Conservation (phyloP, 2,888 invertebrate species). For the Euspilapteryx auroguttella region DNA sequence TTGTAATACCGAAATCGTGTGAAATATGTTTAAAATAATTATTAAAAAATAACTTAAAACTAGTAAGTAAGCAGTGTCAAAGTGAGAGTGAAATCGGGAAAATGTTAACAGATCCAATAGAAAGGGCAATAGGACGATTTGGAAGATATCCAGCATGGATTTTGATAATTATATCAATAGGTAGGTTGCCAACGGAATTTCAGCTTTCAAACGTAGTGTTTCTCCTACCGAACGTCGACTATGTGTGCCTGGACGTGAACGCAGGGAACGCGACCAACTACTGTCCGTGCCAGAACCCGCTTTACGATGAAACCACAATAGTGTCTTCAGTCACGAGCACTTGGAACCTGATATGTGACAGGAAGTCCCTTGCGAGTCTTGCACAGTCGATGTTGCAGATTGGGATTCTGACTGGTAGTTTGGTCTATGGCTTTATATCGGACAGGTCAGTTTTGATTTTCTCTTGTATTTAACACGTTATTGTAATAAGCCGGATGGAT, state of each 20-base stretch:
- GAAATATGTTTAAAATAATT: no score
- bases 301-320: slow-evolving; percentile 55
- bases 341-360: slow-evolving; percentile 64
- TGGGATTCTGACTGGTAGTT: slow-evolving; percentile 57
- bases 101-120: slow-evolving; percentile 34
- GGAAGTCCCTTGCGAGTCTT: slow-evolving; percentile 50
- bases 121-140: slow-evolving; percentile 51
- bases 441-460: slow-evolving; percentile 27
- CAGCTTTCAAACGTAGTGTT: slow-evolving; percentile 60
- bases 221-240: slow-evolving; percentile 53
- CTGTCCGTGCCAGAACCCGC: slow-evolving; percentile 43
- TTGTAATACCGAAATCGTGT: no score
- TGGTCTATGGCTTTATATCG: slow-evolving; percentile 54
- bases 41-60: no score
- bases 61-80: no score
- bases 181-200: slow-evolving; percentile 59
- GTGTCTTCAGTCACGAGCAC: slow-evolving; percentile 60
- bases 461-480: background rate
- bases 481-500: background rate
- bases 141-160: slow-evolving; percentile 60
- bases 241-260: slow-evolving; percentile 34
- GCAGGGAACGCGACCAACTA: slow-evolving; percentile 29
- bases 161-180: slow-evolving; percentile 42
- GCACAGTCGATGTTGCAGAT: slow-evolving; percentile 59
- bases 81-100: no score